Evolutionary conservation across 2,113 vertebrate species (phyloP).

Genomic region (Chiloscyllium plagiosum): DNA sequence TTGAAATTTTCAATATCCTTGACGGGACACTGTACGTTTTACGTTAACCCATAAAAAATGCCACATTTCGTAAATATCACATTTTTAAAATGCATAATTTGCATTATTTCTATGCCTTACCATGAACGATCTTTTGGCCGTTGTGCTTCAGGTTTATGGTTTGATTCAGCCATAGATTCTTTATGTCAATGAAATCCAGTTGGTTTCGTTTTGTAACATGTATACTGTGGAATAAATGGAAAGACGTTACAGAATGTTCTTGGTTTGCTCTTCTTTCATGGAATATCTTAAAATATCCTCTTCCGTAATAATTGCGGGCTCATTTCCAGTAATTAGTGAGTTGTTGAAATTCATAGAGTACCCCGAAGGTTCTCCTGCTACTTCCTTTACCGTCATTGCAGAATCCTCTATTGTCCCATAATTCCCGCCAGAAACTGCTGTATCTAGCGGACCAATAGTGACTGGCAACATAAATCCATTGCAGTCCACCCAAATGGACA

Average conservation of each 20-base stretch:
- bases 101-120: neutral
- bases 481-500: neutral
- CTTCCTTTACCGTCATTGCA: neutral
- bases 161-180: neutral
- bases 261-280: neutral
- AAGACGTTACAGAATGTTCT: neutral
- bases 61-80: neutral
- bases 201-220: neutral
- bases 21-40: neutral
- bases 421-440: neutral
- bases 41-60: neutral
- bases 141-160: neutral
- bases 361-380: neutral
- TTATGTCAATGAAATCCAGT: neutral
- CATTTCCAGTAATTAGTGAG: neutral
- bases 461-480: neutral
- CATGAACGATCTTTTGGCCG: neutral
- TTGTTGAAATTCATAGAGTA: neutral
- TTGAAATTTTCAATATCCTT: neutral
- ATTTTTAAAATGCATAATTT: neutral
- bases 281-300: neutral
- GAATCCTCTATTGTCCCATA: neutral
- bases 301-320: neutral
- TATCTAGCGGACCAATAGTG: neutral
- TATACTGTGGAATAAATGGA: neutral